A percentile compares a stretch with the other conserved stretches of the same genome.
Conservation (phyloP, 2,888 invertebrate species). For the Rhingia campestris region DNA sequence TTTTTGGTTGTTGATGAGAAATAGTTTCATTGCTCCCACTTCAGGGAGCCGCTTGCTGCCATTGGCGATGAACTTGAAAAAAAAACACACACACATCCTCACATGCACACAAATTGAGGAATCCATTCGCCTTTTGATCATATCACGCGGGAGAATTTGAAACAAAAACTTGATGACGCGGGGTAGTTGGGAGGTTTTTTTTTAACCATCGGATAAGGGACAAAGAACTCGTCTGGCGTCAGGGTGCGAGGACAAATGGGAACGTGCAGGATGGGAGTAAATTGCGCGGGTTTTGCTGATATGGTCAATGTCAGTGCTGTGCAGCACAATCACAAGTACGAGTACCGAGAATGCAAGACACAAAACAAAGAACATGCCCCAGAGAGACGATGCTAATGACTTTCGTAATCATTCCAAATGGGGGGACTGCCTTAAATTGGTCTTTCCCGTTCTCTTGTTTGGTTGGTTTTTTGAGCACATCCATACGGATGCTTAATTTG, state of each 20-base stretch:
- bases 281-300: not conserved
- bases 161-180: not conserved
- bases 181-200: not conserved
- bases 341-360: constrained; percentile 1
- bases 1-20: constrained; percentile 24
- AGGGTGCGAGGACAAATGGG: too few relatives aligned
- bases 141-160: constrained; percentile 26
- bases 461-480: constrained; percentile 9
- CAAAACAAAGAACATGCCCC: constrained; percentile 6
- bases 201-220: not conserved
- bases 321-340: not conserved
- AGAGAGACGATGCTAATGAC: constrained; percentile 51
- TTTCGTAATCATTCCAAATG: constrained; percentile 32
- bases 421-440: constrained; percentile 35
- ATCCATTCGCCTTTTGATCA: constrained; percentile 27
- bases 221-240: constrained; percentile 26
- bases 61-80: constrained; percentile 36
- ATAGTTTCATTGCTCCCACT: constrained; percentile 49
- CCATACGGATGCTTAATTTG: constrained; percentile 7
- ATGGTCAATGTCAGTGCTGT: constrained; percentile 16
- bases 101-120: constrained; percentile 4
- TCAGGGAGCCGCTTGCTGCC: constrained; percentile 8
- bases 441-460: not conserved
- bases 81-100: not conserved
- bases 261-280: not conserved